Percentiles rank a stretch among this genome's conserved stretches.
Conservation (phyloP, 2,888 invertebrate species). For the Barypeithes pellucidus region DNA sequence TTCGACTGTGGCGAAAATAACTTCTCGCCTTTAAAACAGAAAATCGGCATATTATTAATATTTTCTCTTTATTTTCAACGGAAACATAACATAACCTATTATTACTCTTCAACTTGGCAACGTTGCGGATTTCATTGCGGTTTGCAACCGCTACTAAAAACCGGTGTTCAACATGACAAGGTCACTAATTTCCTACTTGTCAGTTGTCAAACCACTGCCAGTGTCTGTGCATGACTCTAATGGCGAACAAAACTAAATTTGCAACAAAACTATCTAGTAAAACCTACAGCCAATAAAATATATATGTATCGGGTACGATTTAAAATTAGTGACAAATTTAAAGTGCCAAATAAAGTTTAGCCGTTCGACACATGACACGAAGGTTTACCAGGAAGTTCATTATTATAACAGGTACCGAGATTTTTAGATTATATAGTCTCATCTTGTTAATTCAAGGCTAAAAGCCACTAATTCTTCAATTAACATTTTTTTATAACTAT, state of each 20-base stretch:
- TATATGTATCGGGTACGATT: conserved; percentile 18
- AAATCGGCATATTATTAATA: no score
- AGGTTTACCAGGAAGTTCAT: conserved; percentile 14
- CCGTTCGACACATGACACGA: conserved; percentile 18
- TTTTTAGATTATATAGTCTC: conserved; percentile 19
- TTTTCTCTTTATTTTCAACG: no score
- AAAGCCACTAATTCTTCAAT: conserved; percentile 26
- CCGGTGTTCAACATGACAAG: background rate
- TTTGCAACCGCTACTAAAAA: no score
- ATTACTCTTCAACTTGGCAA: no score
- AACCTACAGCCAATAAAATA: background rate
- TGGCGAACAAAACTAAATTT: conserved; percentile 14
- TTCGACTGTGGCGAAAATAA: no score
- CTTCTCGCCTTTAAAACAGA: no score
- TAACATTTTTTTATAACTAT: conserved; percentile 6
- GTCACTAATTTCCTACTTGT: background rate
- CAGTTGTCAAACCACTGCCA: no score
- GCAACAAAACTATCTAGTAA: background rate
- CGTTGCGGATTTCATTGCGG: no score
- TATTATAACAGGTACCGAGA: conserved; percentile 26
- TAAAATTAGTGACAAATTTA: conserved; percentile 3
- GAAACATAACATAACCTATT: no score
- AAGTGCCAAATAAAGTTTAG: conserved; percentile 1
- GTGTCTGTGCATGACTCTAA: no score
- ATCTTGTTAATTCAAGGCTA: conserved; percentile 35